These are phyloP conservation scores for Adoxophyes honmai DNA, from an alignment of 1,140 invertebrate species.

Conservation along the genomic window DNA sequence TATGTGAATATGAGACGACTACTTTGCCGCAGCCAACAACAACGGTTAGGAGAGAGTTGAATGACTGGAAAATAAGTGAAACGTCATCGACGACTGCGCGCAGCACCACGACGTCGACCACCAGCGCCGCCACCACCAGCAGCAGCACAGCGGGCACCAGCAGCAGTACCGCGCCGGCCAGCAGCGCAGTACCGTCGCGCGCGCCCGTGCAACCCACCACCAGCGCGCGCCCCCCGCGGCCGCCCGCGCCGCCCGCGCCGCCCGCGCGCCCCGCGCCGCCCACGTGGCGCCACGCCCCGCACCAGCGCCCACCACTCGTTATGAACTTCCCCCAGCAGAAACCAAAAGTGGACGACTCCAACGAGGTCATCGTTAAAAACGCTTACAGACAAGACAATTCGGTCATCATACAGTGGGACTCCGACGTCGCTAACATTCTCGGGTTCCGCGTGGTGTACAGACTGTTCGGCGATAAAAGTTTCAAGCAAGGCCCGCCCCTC, in stretches of 20 bases:
- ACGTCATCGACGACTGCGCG: slow-evolving; percentile 37
- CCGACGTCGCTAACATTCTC: slow-evolving; percentile 88
- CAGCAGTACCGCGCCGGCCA: slow-evolving; percentile 36
- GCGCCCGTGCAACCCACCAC: slow-evolving; percentile 29
- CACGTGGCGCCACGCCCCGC: slow-evolving; percentile 66
- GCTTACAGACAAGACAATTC: slow-evolving; percentile 91
- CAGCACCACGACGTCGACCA: slow-evolving; percentile 57
- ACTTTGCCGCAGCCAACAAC: slow-evolving; percentile 36
- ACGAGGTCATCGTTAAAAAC: slow-evolving; percentile 90
- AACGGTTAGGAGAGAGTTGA: slow-evolving; percentile 32
- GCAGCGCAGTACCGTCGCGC: slow-evolving; percentile 37
- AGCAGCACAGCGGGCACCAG: slow-evolving; percentile 36
- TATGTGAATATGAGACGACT: slow-evolving; percentile 69
- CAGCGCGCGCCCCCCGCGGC: slow-evolving; percentile 34
- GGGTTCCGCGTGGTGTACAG: slow-evolving; percentile 94
- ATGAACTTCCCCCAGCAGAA: slow-evolving; percentile 83
- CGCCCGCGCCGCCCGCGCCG: slow-evolving; percentile 43
- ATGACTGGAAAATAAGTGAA: slow-evolving; percentile 30
- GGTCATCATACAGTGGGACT: slow-evolving; percentile 94
- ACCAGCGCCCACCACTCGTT: slow-evolving; percentile 83
- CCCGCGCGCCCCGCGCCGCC: slow-evolving; percentile 53
- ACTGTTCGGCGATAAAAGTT: slow-evolving; percentile 92
- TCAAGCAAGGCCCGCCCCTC: slow-evolving; percentile 91
- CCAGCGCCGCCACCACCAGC: slow-evolving; percentile 52
- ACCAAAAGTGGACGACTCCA: slow-evolving; percentile 80